phyloP scores from a whole-genome alignment of 2,888 invertebrate species.

The Lasius fuliginosus region DNA sequence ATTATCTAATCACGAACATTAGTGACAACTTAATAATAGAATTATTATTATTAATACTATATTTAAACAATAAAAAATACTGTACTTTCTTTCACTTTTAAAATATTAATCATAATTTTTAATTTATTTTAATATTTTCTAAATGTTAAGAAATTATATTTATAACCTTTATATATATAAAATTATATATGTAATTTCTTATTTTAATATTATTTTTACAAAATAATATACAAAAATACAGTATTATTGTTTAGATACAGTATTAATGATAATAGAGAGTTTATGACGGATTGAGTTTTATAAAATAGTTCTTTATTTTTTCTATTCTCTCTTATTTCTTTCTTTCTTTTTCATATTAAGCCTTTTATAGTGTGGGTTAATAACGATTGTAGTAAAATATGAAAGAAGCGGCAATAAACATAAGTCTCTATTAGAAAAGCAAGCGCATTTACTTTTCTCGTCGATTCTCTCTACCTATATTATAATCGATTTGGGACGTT shows the following conservation, averaged over 20 bases:
- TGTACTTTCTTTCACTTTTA: background rate
- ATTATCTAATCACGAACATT: background rate
- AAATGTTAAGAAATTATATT: background rate
- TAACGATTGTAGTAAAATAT: conserved; percentile 12
- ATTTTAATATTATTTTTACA: no score
- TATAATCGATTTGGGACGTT: conserved; percentile 15
- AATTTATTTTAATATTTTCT: background rate
- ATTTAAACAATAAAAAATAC: background rate
- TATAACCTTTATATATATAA: no score
- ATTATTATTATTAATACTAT: background rate
- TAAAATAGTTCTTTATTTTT: background rate
- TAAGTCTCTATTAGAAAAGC: conserved; percentile 67
- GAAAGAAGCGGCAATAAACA: conserved; percentile 59
- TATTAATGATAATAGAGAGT: no score
- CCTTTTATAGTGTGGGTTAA: conserved; percentile 38
- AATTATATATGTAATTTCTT: no score
- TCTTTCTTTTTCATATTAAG: conserved; percentile 4
- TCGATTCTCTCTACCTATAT: conserved; percentile 27
- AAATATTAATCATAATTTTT: background rate
- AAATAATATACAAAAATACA: no score
- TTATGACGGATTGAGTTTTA: background rate
- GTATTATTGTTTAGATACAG: no score
- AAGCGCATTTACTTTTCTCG: conserved; percentile 63
- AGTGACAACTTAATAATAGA: background rate
- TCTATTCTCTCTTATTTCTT: background rate